phyloP scores from a whole-genome alignment of 1,140 invertebrate genomes.

The Diprion similis region DNA sequence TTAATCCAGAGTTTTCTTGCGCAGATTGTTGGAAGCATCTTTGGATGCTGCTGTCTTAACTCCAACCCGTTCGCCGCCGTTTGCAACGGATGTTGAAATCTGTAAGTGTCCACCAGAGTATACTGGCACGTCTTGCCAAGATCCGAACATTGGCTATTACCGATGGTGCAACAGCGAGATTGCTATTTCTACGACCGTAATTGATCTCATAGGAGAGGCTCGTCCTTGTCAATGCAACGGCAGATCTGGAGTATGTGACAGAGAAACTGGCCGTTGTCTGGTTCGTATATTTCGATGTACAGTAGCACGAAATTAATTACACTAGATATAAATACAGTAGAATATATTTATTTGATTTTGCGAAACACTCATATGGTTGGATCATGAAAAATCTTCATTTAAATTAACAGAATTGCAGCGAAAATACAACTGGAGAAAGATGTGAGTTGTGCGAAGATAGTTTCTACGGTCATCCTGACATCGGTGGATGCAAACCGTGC shows the following conservation, averaged over 20 bases:
- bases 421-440: constrained; percentile 78
- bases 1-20: constrained; percentile 14
- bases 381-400: too few species aligned
- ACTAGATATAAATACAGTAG: background rate
- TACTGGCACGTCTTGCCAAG: constrained; percentile 83
- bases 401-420: constrained; percentile 76
- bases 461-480: constrained; percentile 79
- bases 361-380: background rate
- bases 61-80: constrained; percentile 66
- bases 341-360: constrained; percentile 8
- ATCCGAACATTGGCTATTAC: constrained; percentile 87
- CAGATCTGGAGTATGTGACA: constrained; percentile 80
- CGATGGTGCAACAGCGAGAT: constrained; percentile 69
- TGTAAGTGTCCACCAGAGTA: constrained; percentile 86
- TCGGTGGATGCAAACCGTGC: constrained; percentile 79
- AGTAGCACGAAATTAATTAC: background rate
- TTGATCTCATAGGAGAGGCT: constrained; percentile 81
- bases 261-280: constrained; percentile 84
- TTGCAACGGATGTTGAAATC: constrained; percentile 86
- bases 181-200: constrained; percentile 68
- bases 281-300: constrained; percentile 59
- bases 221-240: constrained; percentile 84
- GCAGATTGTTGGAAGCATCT: constrained; percentile 78
- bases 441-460: constrained; percentile 85
- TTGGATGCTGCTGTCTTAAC: constrained; percentile 82